Conservation (phyloP, 2,888 invertebrate species). For the Andrena marginata region DNA sequence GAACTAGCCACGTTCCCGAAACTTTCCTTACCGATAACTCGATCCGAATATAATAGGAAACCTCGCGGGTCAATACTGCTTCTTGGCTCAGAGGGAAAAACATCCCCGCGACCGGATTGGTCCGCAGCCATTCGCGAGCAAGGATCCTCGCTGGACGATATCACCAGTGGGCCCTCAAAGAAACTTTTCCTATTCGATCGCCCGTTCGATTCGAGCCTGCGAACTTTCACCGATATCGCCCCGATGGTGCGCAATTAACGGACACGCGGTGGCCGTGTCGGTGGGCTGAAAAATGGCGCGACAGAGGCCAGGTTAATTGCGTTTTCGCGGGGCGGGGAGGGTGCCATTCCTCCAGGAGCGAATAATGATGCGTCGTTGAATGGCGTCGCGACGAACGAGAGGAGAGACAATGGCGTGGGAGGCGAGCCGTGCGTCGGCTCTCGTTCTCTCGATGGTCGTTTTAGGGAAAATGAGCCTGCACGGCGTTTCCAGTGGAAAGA, state of each 20-base stretch:
- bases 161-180: not conserved
- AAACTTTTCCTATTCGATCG: conserved; percentile 24
- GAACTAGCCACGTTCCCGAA: not conserved
- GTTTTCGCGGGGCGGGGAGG: conserved; percentile 23
- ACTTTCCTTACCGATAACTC: conserved; percentile 14
- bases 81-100: not conserved
- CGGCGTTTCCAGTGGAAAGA: conserved; percentile 57
- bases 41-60: conserved; percentile 28
- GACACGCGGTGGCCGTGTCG: not conserved
- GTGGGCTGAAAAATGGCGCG: conserved; percentile 21
- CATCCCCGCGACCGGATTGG: not conserved
- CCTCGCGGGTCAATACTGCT: conserved; percentile 14
- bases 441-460: conserved; percentile 21
- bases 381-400: conserved; percentile 7
- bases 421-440: not conserved
- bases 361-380: conserved; percentile 30
- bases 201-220: no score
- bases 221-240: conserved; percentile 19
- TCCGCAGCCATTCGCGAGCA: not conserved
- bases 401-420: not conserved
- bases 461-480: conserved; percentile 46
- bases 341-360: not conserved
- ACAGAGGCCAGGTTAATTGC: conserved; percentile 34
- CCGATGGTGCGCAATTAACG: conserved; percentile 18
- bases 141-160: not conserved